Conservation (phyloP, 2,113 vertebrate species). For the Periophthalmus modestus region DNA sequence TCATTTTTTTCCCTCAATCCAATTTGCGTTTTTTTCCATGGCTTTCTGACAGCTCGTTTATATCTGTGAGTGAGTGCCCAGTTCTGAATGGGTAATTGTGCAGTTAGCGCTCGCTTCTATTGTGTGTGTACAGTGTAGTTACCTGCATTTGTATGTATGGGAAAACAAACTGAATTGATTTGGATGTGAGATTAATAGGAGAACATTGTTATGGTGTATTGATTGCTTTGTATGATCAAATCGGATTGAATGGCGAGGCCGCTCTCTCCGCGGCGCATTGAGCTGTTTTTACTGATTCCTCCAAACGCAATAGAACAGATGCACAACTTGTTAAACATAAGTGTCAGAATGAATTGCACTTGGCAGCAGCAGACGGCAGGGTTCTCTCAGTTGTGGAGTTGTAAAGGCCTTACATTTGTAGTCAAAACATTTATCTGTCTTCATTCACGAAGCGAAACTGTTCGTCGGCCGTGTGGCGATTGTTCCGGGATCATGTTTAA, state of each 20-base stretch:
- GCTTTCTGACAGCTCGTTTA: constrained; percentile 74
- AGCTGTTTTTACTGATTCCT: constrained; percentile 28
- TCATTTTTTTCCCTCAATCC: constrained; percentile 71
- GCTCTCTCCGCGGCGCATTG: background rate
- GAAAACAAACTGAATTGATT: constrained; percentile 62
- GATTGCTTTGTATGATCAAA: constrained; percentile 59
- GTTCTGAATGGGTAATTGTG: constrained; percentile 65
- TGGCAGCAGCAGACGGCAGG: background rate
- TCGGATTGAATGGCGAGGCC: constrained; percentile 46
- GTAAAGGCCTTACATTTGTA: background rate
- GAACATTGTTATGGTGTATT: constrained; percentile 54
- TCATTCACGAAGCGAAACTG: background rate
- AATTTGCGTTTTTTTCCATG: constrained; percentile 68
- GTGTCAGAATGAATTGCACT: background rate
- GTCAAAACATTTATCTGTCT: background rate
- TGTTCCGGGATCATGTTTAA: background rate
- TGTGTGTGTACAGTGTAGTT: constrained; percentile 61
- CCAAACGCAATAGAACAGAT: constrained; percentile 14
- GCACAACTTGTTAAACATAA: constrained; percentile 5
- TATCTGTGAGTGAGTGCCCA: constrained; percentile 67
- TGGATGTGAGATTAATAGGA: constrained; percentile 60
- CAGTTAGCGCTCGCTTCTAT: constrained; percentile 49
- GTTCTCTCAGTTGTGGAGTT: background rate
- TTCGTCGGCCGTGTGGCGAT: background rate
- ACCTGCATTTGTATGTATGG: constrained; percentile 52